Percentiles rank a stretch among this genome's conserved stretches.
Evolutionary conservation across 1,140 invertebrate species (phyloP).

Genomic region (Hyles vespertilio): DNA sequence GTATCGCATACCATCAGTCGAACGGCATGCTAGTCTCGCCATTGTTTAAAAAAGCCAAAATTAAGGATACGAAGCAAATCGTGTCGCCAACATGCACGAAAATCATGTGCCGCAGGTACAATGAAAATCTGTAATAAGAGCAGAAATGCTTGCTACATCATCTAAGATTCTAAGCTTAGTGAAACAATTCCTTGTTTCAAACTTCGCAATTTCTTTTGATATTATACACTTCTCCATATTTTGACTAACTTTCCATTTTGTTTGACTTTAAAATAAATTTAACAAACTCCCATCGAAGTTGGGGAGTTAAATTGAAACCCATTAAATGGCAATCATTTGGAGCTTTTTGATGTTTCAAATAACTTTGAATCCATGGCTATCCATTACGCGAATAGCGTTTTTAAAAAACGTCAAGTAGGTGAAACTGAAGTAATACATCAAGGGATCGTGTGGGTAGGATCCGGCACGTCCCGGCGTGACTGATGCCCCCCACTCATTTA

Average conservation of each 20-base stretch:
- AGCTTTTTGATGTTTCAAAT: slow-evolving; percentile 38
- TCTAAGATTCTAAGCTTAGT: too few species aligned
- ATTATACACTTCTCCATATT: too few species aligned
- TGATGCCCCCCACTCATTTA: slow-evolving; percentile 51
- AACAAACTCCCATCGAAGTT: slow-evolving; percentile 46
- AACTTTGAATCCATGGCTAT: slow-evolving; percentile 41
- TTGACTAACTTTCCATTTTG: slow-evolving; percentile 3
- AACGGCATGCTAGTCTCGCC: too few species aligned
- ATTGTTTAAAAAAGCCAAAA: too few species aligned
- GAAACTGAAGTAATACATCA: slow-evolving; percentile 47
- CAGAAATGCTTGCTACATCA: too few species aligned
- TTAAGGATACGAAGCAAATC: too few species aligned
- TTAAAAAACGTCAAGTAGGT: slow-evolving; percentile 51
- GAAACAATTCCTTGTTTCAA: too few species aligned
- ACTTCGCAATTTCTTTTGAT: too few species aligned
- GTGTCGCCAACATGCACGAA: too few species aligned
- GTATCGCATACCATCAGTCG: too few species aligned
- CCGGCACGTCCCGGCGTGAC: slow-evolving; percentile 35
- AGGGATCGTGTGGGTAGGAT: slow-evolving; percentile 27
- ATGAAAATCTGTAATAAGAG: too few species aligned
- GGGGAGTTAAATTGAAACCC: slow-evolving; percentile 57
- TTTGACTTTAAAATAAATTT: slow-evolving; percentile 40
- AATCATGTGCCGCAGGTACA: too few species aligned
- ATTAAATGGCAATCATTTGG: slow-evolving; percentile 56
- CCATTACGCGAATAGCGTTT: slow-evolving; percentile 44